These are phyloP conservation scores for Spea hammondii DNA, from an alignment of 2,797 vertebrate species.

Conservation along the genomic window DNA sequence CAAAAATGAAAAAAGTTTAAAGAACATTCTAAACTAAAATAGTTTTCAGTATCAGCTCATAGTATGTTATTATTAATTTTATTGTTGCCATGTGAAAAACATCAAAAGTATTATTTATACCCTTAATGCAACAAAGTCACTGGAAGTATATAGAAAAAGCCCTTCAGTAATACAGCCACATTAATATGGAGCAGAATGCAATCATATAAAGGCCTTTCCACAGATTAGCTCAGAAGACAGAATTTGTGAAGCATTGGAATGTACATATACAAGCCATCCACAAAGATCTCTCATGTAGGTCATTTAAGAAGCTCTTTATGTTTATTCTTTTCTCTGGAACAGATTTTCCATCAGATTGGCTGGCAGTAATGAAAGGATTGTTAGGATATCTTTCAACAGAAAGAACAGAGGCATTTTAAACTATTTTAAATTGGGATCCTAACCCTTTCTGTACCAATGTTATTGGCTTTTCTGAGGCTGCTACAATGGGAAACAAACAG, in stretches of 20 bases:
- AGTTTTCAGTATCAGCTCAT: too few relatives aligned
- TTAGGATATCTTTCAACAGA: constrained; percentile 6
- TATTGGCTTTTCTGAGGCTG: too few relatives aligned
- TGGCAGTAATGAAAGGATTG: not conserved
- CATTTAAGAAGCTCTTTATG: not conserved
- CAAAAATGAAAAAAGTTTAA: too few relatives aligned
- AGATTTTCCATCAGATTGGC: constrained; percentile 19
- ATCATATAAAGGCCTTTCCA: not conserved
- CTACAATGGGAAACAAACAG: too few relatives aligned
- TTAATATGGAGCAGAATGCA: too few relatives aligned
- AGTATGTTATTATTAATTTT: too few relatives aligned
- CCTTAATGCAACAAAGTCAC: too few relatives aligned
- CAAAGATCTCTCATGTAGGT: not conserved
- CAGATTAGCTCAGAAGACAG: not conserved
- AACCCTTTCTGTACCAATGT: not conserved
- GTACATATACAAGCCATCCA: not conserved
- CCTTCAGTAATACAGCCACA: too few relatives aligned
- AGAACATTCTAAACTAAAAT: too few relatives aligned
- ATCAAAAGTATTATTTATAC: too few relatives aligned
- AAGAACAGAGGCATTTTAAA: constrained; percentile 7
- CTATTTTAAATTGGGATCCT: not conserved
- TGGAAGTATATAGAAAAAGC: too few relatives aligned
- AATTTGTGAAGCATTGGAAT: not conserved
- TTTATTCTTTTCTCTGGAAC: constrained; percentile 5
- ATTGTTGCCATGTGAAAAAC: too few relatives aligned